Evolutionary conservation across 2,113 vertebrate species (phyloP), one percentile per base, ranked within the genome.

Genomic region (Chiloscyllium plagiosum): DNA sequence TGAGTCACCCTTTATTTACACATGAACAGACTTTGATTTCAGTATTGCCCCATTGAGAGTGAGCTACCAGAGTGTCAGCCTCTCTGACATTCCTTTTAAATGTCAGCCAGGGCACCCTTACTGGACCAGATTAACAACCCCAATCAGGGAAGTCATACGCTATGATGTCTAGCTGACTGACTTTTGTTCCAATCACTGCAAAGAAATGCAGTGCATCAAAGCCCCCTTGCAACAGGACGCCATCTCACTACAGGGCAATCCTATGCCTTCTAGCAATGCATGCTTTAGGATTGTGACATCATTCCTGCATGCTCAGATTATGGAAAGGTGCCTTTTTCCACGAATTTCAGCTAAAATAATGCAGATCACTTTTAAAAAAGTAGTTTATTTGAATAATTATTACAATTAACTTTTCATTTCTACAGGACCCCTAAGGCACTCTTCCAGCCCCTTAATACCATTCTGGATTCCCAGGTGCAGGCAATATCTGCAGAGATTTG

Each of bases 321-420:
- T 70, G 50, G 33, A 47, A 24, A 8, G 26, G 72, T 2, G 3
- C 69, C 24, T 17, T 69, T 12, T 76, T 95, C 42, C 94, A 90
- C 33, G 69, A 72, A 12, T 95, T 95, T 19, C 94, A 50, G 42
- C 69, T 72, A 42, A 95, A 70, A 69, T 50, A 95, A 95, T 33
- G 68, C 42, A 70, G 42, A 33, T 26, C 47, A 26, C 70, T 19
- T 56, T 8, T 56, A 2, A 56, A 56, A 10, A 12, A 61, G 8
- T 6, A 61, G 10, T 61, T 52, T 12, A 72, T 47, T 72, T 50
- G 68, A 95, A 95, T 95, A 95, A 95, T 95, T 42, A 76, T 72
- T 29, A 24, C 94, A 95, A 95, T 95, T 76, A 95, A 95, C 47
- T 95, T 76, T 95, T 95, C 42, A 95, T 70, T 70, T 33, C 47